Evolutionary conservation across 2,113 vertebrate genomes (phyloP).

Genomic region (Manacus vitellinus): DNA sequence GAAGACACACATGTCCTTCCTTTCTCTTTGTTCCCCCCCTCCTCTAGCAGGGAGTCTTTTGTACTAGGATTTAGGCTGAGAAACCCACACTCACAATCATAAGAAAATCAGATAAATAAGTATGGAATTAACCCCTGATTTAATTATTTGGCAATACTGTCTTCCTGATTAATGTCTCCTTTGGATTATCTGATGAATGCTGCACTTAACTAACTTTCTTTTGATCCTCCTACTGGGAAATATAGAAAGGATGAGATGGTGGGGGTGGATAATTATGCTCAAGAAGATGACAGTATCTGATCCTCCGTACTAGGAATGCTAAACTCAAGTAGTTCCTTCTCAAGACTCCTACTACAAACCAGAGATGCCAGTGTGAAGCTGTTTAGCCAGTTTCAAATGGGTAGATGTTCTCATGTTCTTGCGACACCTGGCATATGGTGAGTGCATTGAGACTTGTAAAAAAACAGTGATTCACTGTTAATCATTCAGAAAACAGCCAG

Average conservation of each 20-base stretch:
- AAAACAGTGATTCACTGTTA: constrained; percentile 71
- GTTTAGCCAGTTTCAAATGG: constrained; percentile 39
- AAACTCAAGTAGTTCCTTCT: not conserved
- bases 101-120: constrained; percentile 19
- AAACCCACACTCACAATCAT: not conserved
- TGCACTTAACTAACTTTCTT: constrained; percentile 45
- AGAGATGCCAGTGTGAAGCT: constrained; percentile 24
- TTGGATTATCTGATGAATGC: constrained; percentile 40
- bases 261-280: constrained; percentile 46
- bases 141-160: constrained; percentile 29
- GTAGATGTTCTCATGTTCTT: constrained; percentile 39
- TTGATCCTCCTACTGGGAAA: constrained; percentile 63
- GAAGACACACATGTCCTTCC: not conserved
- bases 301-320: constrained; percentile 35
- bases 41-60: not conserved
- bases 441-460: constrained; percentile 64
- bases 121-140: not conserved
- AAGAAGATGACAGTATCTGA: constrained; percentile 40
- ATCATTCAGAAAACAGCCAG: constrained; percentile 42
- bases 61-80: not conserved
- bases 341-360: not conserved
- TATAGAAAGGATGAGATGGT: not conserved
- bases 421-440: constrained; percentile 65
- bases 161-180: constrained; percentile 33
- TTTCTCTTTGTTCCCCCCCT: not conserved